phyloP scores from a whole-genome alignment of 2,113 vertebrate species.

The Vidua chalybeata region DNA sequence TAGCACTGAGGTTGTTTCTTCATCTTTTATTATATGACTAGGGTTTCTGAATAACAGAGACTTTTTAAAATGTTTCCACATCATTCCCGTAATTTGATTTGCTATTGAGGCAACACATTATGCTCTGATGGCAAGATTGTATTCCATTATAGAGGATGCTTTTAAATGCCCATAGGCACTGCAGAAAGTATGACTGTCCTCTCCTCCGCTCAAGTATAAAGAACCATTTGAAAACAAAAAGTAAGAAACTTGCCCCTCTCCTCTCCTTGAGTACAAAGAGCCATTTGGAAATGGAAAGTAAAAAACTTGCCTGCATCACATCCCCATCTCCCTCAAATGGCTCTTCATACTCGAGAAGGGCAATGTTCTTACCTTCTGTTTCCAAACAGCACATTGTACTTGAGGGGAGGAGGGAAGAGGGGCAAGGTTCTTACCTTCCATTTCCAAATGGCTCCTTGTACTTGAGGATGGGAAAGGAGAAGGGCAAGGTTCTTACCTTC shows the following conservation, averaged over 20 bases:
- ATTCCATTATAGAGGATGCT: not conserved
- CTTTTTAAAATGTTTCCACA: not conserved
- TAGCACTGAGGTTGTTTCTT: not conserved
- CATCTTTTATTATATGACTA: not conserved
- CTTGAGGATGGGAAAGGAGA: too few relatives aligned
- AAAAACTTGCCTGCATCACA: not conserved
- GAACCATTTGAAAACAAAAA: not conserved
- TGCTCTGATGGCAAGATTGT: not conserved
- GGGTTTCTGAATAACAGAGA: not conserved
- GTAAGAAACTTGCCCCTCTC: not conserved
- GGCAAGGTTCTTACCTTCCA: not conserved
- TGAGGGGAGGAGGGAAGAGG: not conserved
- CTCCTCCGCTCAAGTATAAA: not conserved
- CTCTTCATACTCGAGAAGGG: not conserved
- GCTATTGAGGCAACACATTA: not conserved
- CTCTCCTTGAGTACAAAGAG: not conserved
- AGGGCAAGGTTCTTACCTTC: too few relatives aligned
- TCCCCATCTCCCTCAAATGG: not conserved
- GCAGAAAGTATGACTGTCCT: not conserved
- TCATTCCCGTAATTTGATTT: not conserved
- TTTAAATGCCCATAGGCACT: not conserved
- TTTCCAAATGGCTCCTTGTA: not conserved
- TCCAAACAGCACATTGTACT: not conserved
- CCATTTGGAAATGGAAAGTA: not conserved
- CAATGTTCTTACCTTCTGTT: not conserved